phyloP scores from a whole-genome alignment of 2,113 vertebrate genomes.

The Azemiops feae region DNA sequence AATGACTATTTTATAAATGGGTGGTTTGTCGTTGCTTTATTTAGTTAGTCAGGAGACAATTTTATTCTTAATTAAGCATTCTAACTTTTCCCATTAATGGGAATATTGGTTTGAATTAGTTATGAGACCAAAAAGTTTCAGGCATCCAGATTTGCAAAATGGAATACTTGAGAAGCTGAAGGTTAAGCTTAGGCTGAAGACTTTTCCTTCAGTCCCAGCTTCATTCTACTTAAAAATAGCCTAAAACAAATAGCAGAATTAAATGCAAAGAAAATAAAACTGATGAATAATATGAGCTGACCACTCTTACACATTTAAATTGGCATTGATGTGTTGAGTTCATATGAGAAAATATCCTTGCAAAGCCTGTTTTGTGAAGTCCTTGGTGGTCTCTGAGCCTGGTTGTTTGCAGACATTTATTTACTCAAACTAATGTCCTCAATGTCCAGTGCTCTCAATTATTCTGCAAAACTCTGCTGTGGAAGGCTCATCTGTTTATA shows the following conservation, averaged over 20 bases:
- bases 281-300: neutral
- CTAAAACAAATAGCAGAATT: neutral
- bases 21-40: neutral
- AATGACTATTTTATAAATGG: neutral
- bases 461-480: neutral
- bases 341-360: neutral
- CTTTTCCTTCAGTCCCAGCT: neutral
- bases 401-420: neutral
- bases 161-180: neutral
- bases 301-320: neutral
- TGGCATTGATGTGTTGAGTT: neutral
- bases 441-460: neutral
- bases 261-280: neutral
- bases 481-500: neutral
- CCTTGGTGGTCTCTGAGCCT: neutral
- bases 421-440: neutral
- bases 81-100: neutral
- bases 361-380: neutral
- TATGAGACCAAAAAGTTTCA: neutral
- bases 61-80: slow-evolving; percentile 16
- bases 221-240: neutral
- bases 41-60: neutral
- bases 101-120: neutral
- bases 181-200: neutral
- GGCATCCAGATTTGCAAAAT: neutral